Conservation (phyloP, 2,888 invertebrate species). For the Sipha maydis region DNA sequence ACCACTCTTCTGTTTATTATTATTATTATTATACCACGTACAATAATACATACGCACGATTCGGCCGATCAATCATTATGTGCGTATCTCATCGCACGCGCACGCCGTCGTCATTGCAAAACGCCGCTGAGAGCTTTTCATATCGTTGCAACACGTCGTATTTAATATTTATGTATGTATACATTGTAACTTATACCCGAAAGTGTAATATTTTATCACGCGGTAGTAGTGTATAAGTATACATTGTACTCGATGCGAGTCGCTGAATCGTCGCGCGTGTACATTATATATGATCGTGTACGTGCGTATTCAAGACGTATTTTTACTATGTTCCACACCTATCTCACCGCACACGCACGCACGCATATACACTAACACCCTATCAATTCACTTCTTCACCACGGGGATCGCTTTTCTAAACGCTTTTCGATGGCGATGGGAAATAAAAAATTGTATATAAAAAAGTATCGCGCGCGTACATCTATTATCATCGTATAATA, state of each 20-base stretch:
- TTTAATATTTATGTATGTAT: background rate
- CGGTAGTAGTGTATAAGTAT: background rate
- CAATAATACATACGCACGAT: background rate
- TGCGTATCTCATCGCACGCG: too few species aligned
- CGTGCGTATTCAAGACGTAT: too few species aligned
- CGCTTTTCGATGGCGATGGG: background rate
- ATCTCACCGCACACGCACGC: too few species aligned
- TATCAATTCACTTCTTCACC: too few species aligned
- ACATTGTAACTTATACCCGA: background rate
- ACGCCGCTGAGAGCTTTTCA: background rate
- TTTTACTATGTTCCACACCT: too few species aligned
- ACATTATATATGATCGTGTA: too few species aligned
- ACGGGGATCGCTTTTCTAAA: too few species aligned
- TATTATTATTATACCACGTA: background rate
- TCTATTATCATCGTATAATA: background rate
- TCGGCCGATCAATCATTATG: slow-evolving; percentile 5
- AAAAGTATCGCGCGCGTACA: background rate
- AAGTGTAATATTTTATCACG: background rate
- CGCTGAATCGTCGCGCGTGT: too few species aligned
- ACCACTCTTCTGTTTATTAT: background rate
- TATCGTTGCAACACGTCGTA: background rate
- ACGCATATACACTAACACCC: too few species aligned
- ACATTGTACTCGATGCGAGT: too few species aligned
- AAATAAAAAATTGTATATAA: background rate
- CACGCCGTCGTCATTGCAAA: background rate